A percentile compares a stretch with the other conserved stretches of the same genome.
phyloP scores from a whole-genome alignment of 1,140 invertebrate genomes.

The Ephestia elutella region DNA sequence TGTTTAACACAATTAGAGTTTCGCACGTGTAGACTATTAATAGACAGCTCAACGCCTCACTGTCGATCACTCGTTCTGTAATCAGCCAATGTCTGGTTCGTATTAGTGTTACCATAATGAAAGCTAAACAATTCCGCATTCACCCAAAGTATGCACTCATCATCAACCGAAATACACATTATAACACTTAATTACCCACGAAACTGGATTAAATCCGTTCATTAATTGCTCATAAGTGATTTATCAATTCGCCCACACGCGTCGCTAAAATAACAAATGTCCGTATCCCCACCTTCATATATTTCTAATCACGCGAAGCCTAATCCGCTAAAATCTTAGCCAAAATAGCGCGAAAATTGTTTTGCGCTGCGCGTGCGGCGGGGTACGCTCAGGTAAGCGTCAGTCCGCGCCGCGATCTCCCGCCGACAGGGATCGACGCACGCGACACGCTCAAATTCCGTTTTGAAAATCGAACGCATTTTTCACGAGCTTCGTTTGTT shows the following conservation, averaged over 20 bases:
- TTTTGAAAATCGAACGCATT: conserved; percentile 33
- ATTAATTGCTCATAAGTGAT: conserved; percentile 18
- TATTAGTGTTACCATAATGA: conserved; percentile 35
- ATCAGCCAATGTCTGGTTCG: conserved; percentile 50
- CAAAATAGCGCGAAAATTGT: conserved; percentile 73
- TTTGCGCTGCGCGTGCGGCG: conserved; percentile 59
- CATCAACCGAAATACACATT: neutral
- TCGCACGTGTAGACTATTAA: conserved; percentile 57
- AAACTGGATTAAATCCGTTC: conserved; percentile 30
- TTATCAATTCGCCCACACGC: conserved; percentile 43
- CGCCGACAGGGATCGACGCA: conserved; percentile 58
- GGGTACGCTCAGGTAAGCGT: conserved; percentile 60
- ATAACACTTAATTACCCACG: conserved; percentile 15
- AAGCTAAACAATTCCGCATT: conserved; percentile 24
- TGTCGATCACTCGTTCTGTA: conserved; percentile 56
- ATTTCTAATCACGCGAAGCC: conserved; percentile 61
- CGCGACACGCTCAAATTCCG: conserved; percentile 48
- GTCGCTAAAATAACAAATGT: conserved; percentile 31
- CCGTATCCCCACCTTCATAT: conserved; percentile 41
- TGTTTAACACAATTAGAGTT: conserved; percentile 68
- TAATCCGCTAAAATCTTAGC: conserved; percentile 69
- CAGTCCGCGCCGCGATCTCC: conserved; percentile 64
- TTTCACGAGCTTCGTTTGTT: conserved; percentile 2
- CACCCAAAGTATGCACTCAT: conserved; percentile 19
- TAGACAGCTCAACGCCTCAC: conserved; percentile 44